A percentile compares a stretch with the other conserved stretches of the same genome.
phyloP scores from a whole-genome alignment of 2,113 vertebrate genomes.

The Melanotaenia duboulayi region DNA sequence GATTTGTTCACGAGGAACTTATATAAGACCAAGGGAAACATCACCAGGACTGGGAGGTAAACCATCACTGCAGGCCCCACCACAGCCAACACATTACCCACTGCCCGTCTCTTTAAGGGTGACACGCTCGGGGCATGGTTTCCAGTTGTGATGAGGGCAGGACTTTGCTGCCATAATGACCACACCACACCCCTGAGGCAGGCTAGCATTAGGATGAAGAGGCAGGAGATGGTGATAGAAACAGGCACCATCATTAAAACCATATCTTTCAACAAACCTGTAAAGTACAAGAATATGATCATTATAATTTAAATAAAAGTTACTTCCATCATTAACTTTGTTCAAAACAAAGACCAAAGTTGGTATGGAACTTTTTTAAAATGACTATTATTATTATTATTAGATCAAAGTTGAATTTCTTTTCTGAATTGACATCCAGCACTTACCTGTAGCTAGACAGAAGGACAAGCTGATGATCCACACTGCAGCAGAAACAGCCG shows the following conservation, averaged over 20 bases:
- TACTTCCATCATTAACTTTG: too few relatives aligned
- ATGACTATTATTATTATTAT: too few relatives aligned
- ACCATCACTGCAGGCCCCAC: constrained; percentile 7
- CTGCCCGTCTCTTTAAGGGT: constrained; percentile 57
- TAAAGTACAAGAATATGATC: neutral
- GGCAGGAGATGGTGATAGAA: constrained; percentile 35
- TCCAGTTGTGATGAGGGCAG: constrained; percentile 20
- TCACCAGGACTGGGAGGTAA: constrained; percentile 9
- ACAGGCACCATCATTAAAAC: neutral
- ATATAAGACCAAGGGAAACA: constrained; percentile 14
- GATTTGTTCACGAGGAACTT: neutral
- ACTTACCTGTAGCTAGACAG: constrained; percentile 23
- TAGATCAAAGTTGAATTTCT: neutral
- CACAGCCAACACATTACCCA: constrained; percentile 22
- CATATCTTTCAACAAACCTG: constrained; percentile 12
- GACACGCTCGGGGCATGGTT: neutral
- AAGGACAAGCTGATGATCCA: constrained; percentile 60
- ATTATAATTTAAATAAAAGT: neutral
- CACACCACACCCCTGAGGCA: constrained; percentile 53
- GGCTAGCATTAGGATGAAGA: constrained; percentile 62
- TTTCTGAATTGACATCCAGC: neutral
- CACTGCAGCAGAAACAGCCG: constrained; percentile 45
- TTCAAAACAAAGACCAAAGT: too few relatives aligned
- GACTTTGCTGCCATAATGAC: constrained; percentile 48
- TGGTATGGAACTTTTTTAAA: too few relatives aligned